Base-by-base conservation (phyloP, 2,113 vertebrate genomes). In the Chamaea fasciata region DNA sequence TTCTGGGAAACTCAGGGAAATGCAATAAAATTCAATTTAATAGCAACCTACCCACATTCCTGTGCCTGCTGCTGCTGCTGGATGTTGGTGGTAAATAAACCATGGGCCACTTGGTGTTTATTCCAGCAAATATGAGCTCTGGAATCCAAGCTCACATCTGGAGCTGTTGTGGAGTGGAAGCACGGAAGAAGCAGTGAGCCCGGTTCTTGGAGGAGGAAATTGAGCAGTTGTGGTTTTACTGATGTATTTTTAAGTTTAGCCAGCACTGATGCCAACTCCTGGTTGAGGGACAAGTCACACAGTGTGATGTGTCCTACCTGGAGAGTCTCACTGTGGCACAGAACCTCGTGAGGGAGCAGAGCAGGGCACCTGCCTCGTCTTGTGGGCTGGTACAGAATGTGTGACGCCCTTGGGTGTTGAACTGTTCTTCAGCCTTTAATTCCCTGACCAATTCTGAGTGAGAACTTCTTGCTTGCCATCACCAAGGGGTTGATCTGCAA, bases 1-100 rank as follows among this genome's bases (percentile, higher is more conserved):
- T 96, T 80, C 90, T 95, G 83, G 91, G 92, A 95, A 92, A 90
- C 71, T 50, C 79, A 80, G 65, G 24, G 46, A 96, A 95, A 87
- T 35, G 60, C 18, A 50, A 64, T 91, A 80, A 41, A 83, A 86
- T 73, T 94, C 62, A 57, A 87, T 84, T 95, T 96, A 96, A 92
- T 94, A 87, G 56, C 0, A 0, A 22, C 37, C 39, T 82, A 50
- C 77, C 77, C 89, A 24, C 83, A 94, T 87, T 60, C 49, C n/a
- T 70, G 50, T 70, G 49, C 49, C 59, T 87, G 60, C 44, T 50
- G 59, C 37, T n/a, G n/a, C n/a, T 81, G 59, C 30, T 94, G 81
- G 35, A 10, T 64, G 91, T 49, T 44, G 81, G 41, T 68, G 62
- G 59, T 39, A 35, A 73, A 78, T 79, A 49, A 52, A 13, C 69